Base-by-base conservation (phyloP, 2,888 invertebrate genomes). In the Tuta absoluta region DNA sequence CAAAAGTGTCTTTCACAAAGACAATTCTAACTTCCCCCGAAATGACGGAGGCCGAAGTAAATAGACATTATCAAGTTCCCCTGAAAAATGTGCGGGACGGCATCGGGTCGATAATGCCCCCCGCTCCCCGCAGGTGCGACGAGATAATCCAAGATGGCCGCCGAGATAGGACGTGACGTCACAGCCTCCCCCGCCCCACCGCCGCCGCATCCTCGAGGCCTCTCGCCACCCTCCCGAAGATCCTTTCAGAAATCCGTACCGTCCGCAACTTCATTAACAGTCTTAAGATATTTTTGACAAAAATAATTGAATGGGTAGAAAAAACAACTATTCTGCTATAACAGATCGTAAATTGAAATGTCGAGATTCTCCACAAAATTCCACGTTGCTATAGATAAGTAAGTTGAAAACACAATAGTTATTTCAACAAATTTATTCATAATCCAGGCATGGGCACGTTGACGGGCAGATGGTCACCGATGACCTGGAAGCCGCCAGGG, bases 91-190 rank as follows among this genome's bases (percentile, higher is more conserved):
- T 84, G 84, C 86, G 85, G 81, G 81, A 81, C 77, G 81, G 78
- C 78, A 75, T 75, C 80, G 85, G 89, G 87, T 90, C 90, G 90
- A 91, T 91, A 91, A 82, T 77, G 81, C 75, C 68, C 69, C 71
- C 74, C 68, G 41, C 68, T 23, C 66, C 88, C 89, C 91, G 84
- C 91, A 91, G 91, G 91, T 91, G 91, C 90, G 87, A 91, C 91
- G 91, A 91, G 91, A 91, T 91, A 90, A 91, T 91, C 91, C 91
- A 91, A 91, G 91, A 91, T 91, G 91, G 91, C 91, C 89, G 91
- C 90, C 90, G 87, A 91, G 91, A 91, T 91, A 91, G 90, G 91
- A 92, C 91, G 89, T 92, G 91, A 92, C 91, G 91, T 91, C 91
- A 91, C 90, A 85, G 85, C 75, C 78, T 75, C 77, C 75, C 74